phyloP scores from a whole-genome alignment of 2,797 vertebrate species.

The Valencia hispanica region DNA sequence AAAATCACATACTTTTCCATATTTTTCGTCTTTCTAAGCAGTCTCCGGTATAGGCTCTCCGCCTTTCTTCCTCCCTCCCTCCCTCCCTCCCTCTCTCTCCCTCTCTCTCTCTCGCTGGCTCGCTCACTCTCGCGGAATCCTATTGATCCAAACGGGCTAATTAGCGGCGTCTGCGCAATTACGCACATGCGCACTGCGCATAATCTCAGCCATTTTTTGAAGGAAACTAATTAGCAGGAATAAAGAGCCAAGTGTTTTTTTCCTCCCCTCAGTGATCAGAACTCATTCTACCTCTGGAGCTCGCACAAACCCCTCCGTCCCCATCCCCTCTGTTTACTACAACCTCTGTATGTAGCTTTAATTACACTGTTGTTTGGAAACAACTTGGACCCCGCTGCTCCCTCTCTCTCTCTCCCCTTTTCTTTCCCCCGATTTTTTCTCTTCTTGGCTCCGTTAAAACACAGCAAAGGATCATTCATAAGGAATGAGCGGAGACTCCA shows the following conservation, averaged over 20 bases:
- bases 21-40: slow-evolving; percentile 39
- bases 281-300: slow-evolving; percentile 83
- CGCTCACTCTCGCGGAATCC: slow-evolving; percentile 78
- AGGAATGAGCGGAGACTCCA: slow-evolving; percentile 77
- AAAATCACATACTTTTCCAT: slow-evolving; percentile 43
- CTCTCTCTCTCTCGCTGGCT: slow-evolving; percentile 19
- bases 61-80: slow-evolving; percentile 31
- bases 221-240: slow-evolving; percentile 85
- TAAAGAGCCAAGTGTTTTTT: slow-evolving; percentile 84
- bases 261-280: slow-evolving; percentile 79
- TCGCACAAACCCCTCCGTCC: slow-evolving; percentile 80
- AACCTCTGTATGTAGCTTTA: slow-evolving; percentile 80
- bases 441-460: slow-evolving; percentile 65
- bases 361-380: slow-evolving; percentile 78
- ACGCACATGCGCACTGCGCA: slow-evolving; percentile 80
- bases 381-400: slow-evolving; percentile 78
- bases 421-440: slow-evolving; percentile 14
- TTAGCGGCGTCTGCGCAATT: slow-evolving; percentile 83
- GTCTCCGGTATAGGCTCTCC: slow-evolving; percentile 47
- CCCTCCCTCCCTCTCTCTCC: slow-evolving; percentile 16
- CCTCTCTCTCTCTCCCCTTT: slow-evolving; percentile 50
- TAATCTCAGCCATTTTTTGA: slow-evolving; percentile 84
- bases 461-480: slow-evolving; percentile 72
- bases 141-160: slow-evolving; percentile 83
- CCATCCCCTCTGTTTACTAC: slow-evolving; percentile 76